phyloP scores from a whole-genome alignment of 2,888 invertebrate species.

The Blera fallax region DNA sequence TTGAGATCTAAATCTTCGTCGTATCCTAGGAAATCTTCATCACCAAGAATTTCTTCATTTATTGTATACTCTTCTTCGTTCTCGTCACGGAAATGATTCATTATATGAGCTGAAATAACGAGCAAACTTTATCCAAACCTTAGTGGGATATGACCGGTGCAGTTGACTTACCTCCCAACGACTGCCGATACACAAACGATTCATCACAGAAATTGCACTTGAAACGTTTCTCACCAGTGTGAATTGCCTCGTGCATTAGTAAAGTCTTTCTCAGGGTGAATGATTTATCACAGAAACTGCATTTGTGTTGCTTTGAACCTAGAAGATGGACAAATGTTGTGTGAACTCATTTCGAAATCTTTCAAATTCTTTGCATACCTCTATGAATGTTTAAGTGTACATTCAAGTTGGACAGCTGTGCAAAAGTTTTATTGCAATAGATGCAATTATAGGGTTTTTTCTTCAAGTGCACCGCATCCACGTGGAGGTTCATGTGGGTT shows the following conservation, averaged over 20 bases:
- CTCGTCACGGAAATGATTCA: constrained; percentile 60
- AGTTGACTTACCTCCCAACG: constrained; percentile 58
- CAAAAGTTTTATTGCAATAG: constrained; percentile 64
- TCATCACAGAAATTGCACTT: constrained; percentile 70
- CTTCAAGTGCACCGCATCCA: constrained; percentile 54
- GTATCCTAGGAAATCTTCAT: constrained; percentile 34
- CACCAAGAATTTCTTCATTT: constrained; percentile 33
- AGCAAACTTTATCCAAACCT: too few species aligned
- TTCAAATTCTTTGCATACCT: neutral
- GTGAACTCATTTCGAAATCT: neutral
- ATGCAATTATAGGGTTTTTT: constrained; percentile 52
- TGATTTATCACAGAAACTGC: constrained; percentile 67
- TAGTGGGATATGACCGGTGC: too few species aligned
- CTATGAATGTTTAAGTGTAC: constrained; percentile 60
- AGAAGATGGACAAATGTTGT: neutral
- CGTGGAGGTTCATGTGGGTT: constrained; percentile 46
- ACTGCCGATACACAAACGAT: constrained; percentile 58
- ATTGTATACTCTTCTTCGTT: constrained; percentile 49
- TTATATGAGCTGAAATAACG: constrained; percentile 53
- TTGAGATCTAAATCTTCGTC: constrained; percentile 26
- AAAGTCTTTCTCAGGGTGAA: constrained; percentile 49
- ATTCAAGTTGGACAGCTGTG: constrained; percentile 57
- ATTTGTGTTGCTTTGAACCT: constrained; percentile 62
- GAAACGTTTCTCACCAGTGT: constrained; percentile 58
- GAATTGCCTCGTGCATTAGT: constrained; percentile 57